phyloP scores from a whole-genome alignment of 2,797 vertebrate species.

The Silurus lanzhouensis region DNA sequence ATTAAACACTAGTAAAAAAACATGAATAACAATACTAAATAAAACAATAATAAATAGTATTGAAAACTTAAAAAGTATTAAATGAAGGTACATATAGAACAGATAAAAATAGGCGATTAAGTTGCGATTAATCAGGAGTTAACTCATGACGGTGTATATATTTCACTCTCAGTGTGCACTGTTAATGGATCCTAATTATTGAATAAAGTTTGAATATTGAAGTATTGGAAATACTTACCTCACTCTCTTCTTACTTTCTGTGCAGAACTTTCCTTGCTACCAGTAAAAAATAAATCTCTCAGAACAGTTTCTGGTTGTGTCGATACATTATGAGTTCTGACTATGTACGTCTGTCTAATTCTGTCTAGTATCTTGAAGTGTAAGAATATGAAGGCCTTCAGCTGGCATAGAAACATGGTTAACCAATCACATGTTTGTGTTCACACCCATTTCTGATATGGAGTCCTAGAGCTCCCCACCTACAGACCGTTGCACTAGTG shows the following conservation, averaged over 20 bases:
- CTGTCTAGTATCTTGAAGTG: not conserved
- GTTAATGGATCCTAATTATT: too few relatives aligned
- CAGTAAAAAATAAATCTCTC: not conserved
- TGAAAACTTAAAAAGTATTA: too few relatives aligned
- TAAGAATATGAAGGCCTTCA: not conserved
- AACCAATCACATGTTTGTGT: slow-evolving; percentile 19
- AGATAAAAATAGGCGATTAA: too few relatives aligned
- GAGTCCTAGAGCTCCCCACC: not conserved
- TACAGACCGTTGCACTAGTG: slow-evolving; percentile 9
- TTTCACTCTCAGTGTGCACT: too few relatives aligned
- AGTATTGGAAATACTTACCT: slow-evolving; percentile 37
- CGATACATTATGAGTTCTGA: slow-evolving; percentile 34
- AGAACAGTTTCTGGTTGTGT: slow-evolving; percentile 32
- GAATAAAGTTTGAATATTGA: not conserved
- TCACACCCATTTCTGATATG: slow-evolving; percentile 25
- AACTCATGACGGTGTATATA: too few relatives aligned
- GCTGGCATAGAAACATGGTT: not conserved
- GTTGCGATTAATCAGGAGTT: too few relatives aligned
- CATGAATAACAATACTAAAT: too few relatives aligned
- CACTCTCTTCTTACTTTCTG: slow-evolving; percentile 31
- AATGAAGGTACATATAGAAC: too few relatives aligned
- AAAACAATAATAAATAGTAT: too few relatives aligned
- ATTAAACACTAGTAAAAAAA: too few relatives aligned
- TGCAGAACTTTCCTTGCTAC: not conserved
- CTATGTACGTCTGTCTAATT: too few relatives aligned